Evolutionary conservation across 2,797 vertebrate species (phyloP).

Genomic region (Coluber constrictor): DNA sequence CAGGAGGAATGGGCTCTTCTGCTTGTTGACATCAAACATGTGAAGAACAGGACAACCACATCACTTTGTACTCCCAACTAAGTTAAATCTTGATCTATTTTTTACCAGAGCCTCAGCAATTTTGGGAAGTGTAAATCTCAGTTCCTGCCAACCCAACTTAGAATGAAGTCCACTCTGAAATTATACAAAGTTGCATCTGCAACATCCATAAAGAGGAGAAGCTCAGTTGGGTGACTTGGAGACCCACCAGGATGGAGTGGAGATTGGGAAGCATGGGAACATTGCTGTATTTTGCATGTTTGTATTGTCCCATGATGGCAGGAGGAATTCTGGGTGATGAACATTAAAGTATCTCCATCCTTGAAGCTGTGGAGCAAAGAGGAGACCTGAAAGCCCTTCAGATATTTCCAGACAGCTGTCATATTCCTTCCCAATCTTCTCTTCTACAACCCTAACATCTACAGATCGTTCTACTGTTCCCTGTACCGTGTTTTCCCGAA

Average conservation of each 20-base stretch:
- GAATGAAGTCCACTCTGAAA: background rate
- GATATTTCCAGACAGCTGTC: background rate
- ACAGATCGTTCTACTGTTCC: background rate
- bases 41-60: background rate
- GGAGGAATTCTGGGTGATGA: background rate
- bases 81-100: background rate
- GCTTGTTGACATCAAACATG: background rate
- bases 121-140: background rate
- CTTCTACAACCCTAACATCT: background rate
- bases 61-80: background rate
- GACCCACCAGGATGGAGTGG: background rate
- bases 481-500: background rate
- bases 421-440: background rate
- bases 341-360: background rate
- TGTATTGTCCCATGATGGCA: background rate
- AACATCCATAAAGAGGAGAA: background rate
- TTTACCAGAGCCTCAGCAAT: background rate
- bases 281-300: background rate
- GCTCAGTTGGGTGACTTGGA: background rate
- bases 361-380: background rate
- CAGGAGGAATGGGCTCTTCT: background rate
- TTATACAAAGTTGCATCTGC: background rate
- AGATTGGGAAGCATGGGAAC: background rate
- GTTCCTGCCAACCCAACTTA: background rate
- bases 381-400: background rate